Evolutionary conservation across 1,140 invertebrate genomes (phyloP), one percentile per base, ranked within the genome.

Genomic region (Argopecten irradians): DNA sequence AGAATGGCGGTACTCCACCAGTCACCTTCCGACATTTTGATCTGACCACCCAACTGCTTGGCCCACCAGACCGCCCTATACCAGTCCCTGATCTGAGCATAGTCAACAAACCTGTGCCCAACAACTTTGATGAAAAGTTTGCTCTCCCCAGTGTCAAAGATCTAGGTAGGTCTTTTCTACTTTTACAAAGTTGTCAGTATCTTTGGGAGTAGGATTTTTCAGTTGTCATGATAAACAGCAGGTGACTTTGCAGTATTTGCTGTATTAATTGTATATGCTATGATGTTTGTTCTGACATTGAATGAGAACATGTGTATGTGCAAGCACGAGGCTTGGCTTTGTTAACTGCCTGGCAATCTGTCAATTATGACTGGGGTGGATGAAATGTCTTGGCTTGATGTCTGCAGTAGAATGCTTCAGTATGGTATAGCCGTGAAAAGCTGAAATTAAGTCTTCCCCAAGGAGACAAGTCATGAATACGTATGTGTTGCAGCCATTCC

Each of bases 41-140:
- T 82, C 92, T 94, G 71, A 93, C 94, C 28, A 89, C 91, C n/a
- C 41, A 88, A 22, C 96, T 96, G 2, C 96, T 97, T 71, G 97
- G 97, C 0, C 93, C 96, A 35, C 97, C 97, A 0, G 96, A 96
- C 0, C 84, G 90, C 1, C 97, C 97, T 0, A 96, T 96, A 0
- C 87, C 91, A 0, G 95, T 96, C 86, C 94, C 96, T 19, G 95
- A 96, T 85, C 96, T 97, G 86, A 92, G 88, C 0, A 94, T 94
- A 19, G 95, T 97, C 11, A 95, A 93, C 16, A 96, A 97, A 90
- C 92, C 92, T 33, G 88, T 92, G 22, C 35, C 43, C 71, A 82
- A 90, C 0, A 84, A 92, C 87, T 90, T 92, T 89, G 91, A 93
- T 95, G 33, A 93, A 95, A 28, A 93, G 95, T 87, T 96, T 36